Evolutionary conservation across 2,113 vertebrate species (phyloP), one percentile per base, ranked within the genome.

Genomic region (Clupea harengus): DNA sequence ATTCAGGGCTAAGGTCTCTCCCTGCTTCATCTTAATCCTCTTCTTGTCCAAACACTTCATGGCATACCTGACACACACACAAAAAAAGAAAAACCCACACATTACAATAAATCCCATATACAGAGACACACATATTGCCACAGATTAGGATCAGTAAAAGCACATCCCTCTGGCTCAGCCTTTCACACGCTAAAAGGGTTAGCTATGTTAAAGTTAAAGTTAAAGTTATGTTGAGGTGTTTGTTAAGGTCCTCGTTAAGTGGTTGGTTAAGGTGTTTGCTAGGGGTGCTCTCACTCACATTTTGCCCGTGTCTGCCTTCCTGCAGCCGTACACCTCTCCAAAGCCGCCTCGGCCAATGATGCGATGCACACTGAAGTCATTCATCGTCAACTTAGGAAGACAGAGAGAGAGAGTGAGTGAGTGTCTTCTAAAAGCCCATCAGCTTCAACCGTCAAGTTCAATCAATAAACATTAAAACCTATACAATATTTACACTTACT

Each of bases 41-140:
- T 99, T 99, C 94, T 99, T 99, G 93, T 99, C 98, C 93, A 99
- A 91, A 95, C 98, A 99, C 90, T 99, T 99, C 98, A 99, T 99
- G 84, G 98, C 98, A 85, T 99, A 99, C 98, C 98, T 99, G 88
- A 57, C 80, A 90, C 87, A 88, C 72, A 86, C 15, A 84, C 32
- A 83, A 39, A 1, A 39, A 1, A 39, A 1, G 4, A 57, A 57
- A 4, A 44, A 60, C 75, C 90, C 87, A 89, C 52, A 86, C 9
- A 83, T 20, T 81, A 8, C 45, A 20, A 46, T 67, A 80, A 57
- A 54, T 25, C 49, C 20, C 25, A 75, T 28, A 46, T 32, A 17
- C 2, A 72, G 75, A 28, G 20, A 28, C 44, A 82, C 22, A 85
- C 39, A 67, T 22, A 60, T n/a, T 32, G 25, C 82, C 72, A 57